These are phyloP conservation scores for Troides aeacus DNA, from an alignment of 2,888 invertebrate genomes.

Conservation along the genomic window DNA sequence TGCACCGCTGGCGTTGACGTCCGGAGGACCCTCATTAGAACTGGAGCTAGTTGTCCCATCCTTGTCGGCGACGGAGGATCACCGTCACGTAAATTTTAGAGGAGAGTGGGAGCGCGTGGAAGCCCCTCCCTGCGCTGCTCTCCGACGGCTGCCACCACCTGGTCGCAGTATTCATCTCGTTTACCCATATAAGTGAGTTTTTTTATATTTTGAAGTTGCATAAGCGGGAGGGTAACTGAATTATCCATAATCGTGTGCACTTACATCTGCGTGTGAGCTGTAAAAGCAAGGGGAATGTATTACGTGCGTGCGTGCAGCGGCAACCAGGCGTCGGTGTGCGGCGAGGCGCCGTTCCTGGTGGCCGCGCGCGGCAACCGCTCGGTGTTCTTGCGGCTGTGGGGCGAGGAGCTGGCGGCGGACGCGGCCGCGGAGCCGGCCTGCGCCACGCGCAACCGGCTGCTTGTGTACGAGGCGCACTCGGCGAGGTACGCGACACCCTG, in stretches of 20 bases:
- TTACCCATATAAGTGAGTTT: constrained; percentile 58
- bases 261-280: no score
- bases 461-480: constrained; percentile 89
- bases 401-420: constrained; percentile 85
- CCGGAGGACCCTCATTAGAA: constrained; percentile 81
- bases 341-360: constrained; percentile 88
- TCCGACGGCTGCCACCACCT: constrained; percentile 49
- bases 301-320: constrained; percentile 35
- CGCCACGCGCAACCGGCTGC: constrained; percentile 87
- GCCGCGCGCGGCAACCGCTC: constrained; percentile 89
- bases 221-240: no score
- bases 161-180: constrained; percentile 58
- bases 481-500: constrained; percentile 48
- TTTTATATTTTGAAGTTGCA: not conserved
- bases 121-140: constrained; percentile 36
- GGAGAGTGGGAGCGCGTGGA: constrained; percentile 73
- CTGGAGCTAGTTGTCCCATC: constrained; percentile 86
- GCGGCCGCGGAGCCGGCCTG: constrained; percentile 83
- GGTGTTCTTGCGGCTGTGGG: constrained; percentile 91
- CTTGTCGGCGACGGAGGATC: constrained; percentile 89
- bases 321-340: constrained; percentile 78
- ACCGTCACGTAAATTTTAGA: constrained; percentile 88
- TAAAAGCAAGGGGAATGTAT: no score
- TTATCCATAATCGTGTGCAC: no score
- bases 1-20: constrained; percentile 50